Evolutionary conservation across 2,888 invertebrate genomes (phyloP).

Genomic region (Eutolmus rufibarbis): DNA sequence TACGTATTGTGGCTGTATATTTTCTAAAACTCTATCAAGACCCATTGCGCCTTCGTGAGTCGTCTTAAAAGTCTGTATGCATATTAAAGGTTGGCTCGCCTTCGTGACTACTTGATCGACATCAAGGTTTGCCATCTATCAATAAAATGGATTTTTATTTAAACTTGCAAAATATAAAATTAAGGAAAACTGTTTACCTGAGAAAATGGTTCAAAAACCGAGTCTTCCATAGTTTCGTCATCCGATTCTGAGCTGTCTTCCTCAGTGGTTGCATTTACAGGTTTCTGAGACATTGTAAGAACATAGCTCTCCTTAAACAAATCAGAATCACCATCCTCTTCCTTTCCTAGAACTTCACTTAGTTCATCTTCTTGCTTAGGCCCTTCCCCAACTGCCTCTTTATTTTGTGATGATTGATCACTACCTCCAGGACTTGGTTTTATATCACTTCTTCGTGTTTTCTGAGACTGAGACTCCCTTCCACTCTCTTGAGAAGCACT

Average conservation of each 20-base stretch:
- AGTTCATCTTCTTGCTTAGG: constrained; percentile 54
- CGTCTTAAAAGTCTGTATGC: constrained; percentile 81
- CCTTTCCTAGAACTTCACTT: constrained; percentile 54
- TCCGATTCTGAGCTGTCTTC: constrained; percentile 50
- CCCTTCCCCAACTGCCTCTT: constrained; percentile 48
- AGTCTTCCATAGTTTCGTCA: constrained; percentile 48
- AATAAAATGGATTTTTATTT: background rate
- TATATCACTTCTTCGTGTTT: background rate
- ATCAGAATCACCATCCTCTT: constrained; percentile 60
- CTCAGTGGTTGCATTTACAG: constrained; percentile 49
- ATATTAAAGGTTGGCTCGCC: constrained; percentile 72
- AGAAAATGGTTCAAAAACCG: constrained; percentile 70
- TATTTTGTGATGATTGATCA: constrained; percentile 40
- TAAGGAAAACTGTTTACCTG: constrained; percentile 62
- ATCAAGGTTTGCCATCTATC: constrained; percentile 73
- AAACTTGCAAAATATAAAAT: background rate
- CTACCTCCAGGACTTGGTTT: constrained; percentile 41
- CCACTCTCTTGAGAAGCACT: constrained; percentile 44
- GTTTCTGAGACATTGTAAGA: constrained; percentile 72
- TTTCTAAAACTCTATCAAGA: constrained; percentile 73
- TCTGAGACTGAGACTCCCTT: constrained; percentile 19
- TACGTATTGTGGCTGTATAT: constrained; percentile 79
- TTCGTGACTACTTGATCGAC: constrained; percentile 67
- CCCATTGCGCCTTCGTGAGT: constrained; percentile 73
- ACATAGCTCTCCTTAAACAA: constrained; percentile 72